Conservation (phyloP, 2,888 invertebrate species). For the Dolichopus griseipennis region DNA sequence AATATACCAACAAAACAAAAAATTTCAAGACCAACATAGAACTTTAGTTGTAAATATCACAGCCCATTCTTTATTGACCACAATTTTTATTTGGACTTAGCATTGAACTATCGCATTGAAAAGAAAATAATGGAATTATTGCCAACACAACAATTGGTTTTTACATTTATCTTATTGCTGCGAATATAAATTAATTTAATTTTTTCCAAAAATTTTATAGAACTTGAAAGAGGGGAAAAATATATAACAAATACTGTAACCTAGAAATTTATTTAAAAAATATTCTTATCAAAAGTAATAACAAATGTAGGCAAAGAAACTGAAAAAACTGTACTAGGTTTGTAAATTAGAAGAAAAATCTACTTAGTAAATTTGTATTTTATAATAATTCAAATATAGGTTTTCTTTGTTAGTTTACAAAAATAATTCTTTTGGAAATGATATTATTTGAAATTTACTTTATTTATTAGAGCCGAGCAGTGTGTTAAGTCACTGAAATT, state of each 20-base stretch:
- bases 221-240: conserved; percentile 14
- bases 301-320: conserved; percentile 11
- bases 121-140: conserved; percentile 21
- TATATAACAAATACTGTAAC: conserved; percentile 15
- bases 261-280: conserved; percentile 8
- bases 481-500: too few relatives aligned
- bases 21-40: conserved; percentile 25
- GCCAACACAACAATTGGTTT: conserved; percentile 14
- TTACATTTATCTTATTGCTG: conserved; percentile 7
- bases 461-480: too few relatives aligned
- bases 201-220: conserved; percentile 12
- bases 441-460: too few relatives aligned
- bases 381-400: too few relatives aligned
- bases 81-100: conserved; percentile 19
- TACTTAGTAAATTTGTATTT: conserved; percentile 15
- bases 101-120: conserved; percentile 22
- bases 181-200: background rate
- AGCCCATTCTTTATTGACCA: conserved; percentile 23
- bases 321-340: too few relatives aligned
- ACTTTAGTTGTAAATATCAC: conserved; percentile 19
- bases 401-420: too few relatives aligned
- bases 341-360: conserved; percentile 12
- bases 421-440: too few relatives aligned
- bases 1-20: conserved; percentile 20
- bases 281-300: too few relatives aligned